Evolutionary conservation across 2,888 invertebrate species (phyloP).

Genomic region (Pycnomerus fuliginosus): DNA sequence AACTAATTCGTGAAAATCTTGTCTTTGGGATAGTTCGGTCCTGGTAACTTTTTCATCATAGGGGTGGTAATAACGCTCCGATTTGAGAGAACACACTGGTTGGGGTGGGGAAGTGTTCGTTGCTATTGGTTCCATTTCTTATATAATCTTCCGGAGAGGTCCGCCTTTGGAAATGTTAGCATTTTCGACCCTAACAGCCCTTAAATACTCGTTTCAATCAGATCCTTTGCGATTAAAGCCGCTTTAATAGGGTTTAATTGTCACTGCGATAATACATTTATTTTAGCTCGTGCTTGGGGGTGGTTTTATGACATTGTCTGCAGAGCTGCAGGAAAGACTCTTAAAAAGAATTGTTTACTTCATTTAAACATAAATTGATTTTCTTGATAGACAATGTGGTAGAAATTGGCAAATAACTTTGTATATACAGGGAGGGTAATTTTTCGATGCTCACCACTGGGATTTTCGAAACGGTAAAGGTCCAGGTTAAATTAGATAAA

Average conservation of each 20-base stretch:
- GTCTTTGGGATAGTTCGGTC: conserved; percentile 13
- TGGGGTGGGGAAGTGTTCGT: conserved; percentile 33
- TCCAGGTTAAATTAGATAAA: too few species aligned
- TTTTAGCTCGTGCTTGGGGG: too few species aligned
- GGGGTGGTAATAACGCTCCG: conserved; percentile 30
- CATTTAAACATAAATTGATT: too few species aligned
- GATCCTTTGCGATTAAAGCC: conserved; percentile 45
- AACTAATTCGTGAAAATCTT: too few species aligned
- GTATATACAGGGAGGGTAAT: too few species aligned
- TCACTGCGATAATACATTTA: conserved; percentile 35
- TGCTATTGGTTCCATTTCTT: conserved; percentile 43
- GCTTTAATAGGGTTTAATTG: conserved; percentile 43
- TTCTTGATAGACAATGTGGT: too few species aligned
- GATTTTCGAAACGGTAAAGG: too few species aligned
- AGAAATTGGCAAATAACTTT: too few species aligned
- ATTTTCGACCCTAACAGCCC: conserved; percentile 36
- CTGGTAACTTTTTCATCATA: conserved; percentile 24
- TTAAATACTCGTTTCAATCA: conserved; percentile 38
- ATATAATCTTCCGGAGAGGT: conserved; percentile 38
- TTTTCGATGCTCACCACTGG: too few species aligned
- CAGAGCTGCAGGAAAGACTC: too few species aligned
- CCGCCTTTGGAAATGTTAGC: conserved; percentile 34
- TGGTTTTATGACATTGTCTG: too few species aligned
- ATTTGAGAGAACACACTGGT: conserved; percentile 11
- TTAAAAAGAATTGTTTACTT: too few species aligned